Percentiles rank a stretch among this genome's conserved stretches.
These are phyloP conservation scores for Erythrocercus mccallii DNA, from an alignment of 2,113 vertebrate species.

Conservation along the genomic window DNA sequence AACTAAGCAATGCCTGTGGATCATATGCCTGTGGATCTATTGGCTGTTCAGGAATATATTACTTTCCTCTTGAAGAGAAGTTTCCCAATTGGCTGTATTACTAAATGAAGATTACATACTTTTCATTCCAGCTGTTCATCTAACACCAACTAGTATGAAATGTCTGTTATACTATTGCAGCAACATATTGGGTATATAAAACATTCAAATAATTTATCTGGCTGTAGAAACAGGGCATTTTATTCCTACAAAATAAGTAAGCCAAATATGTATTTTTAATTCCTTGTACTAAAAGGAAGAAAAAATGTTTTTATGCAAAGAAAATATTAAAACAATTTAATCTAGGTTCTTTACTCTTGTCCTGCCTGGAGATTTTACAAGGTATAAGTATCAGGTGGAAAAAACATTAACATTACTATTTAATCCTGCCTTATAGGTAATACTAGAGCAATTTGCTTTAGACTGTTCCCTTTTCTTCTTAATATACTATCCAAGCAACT, in stretches of 20 bases:
- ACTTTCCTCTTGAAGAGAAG: neutral
- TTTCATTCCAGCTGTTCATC: neutral
- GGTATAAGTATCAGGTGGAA: neutral
- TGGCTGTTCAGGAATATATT: neutral
- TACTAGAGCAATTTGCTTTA: neutral
- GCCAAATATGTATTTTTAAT: neutral
- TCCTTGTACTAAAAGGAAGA: neutral
- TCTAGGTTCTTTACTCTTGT: neutral
- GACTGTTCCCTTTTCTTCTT: neutral
- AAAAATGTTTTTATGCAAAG: neutral
- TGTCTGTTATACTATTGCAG: neutral
- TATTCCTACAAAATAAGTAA: neutral
- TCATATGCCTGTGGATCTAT: neutral
- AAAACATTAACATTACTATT: neutral
- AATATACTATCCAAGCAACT: neutral
- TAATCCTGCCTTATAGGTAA: neutral
- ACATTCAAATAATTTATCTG: neutral
- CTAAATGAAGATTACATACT: neutral
- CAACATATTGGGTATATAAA: neutral
- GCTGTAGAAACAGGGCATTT: neutral
- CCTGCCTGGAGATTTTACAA: neutral
- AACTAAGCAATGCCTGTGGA: neutral
- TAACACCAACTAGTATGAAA: neutral
- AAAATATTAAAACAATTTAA: neutral
- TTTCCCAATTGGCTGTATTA: neutral